Evolutionary conservation across 2,888 invertebrate species (phyloP), one percentile per base, ranked within the genome.

Genomic region (Agriopis leucophaearia): DNA sequence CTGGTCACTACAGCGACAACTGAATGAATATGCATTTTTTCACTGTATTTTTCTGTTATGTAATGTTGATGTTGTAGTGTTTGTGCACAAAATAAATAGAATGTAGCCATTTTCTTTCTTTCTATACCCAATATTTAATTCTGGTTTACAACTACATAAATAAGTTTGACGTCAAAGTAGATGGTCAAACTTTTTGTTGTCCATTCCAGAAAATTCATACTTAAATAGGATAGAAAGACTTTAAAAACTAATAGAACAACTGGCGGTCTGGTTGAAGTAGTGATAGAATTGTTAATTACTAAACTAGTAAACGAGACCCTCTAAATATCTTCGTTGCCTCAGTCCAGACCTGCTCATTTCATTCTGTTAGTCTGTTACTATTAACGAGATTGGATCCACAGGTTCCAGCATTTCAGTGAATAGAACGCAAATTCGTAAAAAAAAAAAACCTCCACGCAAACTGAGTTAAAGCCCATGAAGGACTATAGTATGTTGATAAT

Each of bases 371-470:
- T 57, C 54, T 35, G 59, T 66, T 55, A 59, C 74, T 79, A 75
- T 77, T 82, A 83, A 76, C 77, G 76, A 77, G 80, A 83, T 83
- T 82, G 78, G 78, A 73, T 66, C 38, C 57, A 66, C 57, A 57
- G 57, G 63, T 54, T 44, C 59, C 42, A 40, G 44, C 51, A 47
- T 54, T 61, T 51, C 40, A 66, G 42, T 55, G 45, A 57, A 64
- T 66, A 52, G 51, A 47, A 59, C 44, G 48, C 42, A 42, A 63
- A 63, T 63, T 59, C 42, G 59, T 47, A 52, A 1, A 56, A 40
- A 66, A 62, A 57, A 51, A 62, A 57, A 57, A 52, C 51, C 51
- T 36, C 18, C 15, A 59, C 55, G 55, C 35, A 35, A 27, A 50
- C 48, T 56, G 35, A 50, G 16, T 51, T 8, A 13, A 51, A 13